Conservation (phyloP, 2,113 vertebrate genomes). For the Australoheros scitulus region DNA sequence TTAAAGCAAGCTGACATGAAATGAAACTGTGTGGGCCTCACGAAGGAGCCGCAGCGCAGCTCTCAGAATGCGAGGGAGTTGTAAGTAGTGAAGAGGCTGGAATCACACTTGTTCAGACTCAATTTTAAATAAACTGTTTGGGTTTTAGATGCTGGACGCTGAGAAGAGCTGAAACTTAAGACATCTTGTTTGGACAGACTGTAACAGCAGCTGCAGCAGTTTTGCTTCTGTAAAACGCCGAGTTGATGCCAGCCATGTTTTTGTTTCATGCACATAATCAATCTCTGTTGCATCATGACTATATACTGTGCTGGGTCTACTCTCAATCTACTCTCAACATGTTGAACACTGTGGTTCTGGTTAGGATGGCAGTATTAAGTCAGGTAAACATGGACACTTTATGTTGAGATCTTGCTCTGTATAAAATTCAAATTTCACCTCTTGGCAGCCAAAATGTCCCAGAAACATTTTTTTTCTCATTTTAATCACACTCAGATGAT, state of each 20-base stretch:
- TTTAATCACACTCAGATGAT: not conserved
- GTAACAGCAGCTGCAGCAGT: constrained; percentile 30
- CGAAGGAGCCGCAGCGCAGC: constrained; percentile 2
- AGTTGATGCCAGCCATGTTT: not conserved
- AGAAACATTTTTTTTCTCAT: not conserved
- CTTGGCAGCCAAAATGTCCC: not conserved
- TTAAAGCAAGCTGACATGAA: constrained; percentile 44
- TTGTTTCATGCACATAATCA: constrained; percentile 8
- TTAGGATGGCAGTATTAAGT: too few relatives aligned
- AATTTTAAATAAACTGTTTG: constrained; percentile 68
- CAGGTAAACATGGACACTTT: not conserved
- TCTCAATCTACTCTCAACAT: not conserved
- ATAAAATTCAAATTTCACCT: not conserved
- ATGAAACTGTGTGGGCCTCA: not conserved
- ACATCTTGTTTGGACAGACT: constrained; percentile 49
- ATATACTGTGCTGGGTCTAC: not conserved
- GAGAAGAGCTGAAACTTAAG: constrained; percentile 46
- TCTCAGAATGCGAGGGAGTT: not conserved
- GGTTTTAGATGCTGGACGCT: constrained; percentile 47
- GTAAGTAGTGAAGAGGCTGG: constrained; percentile 3
- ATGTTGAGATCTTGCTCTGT: not conserved
- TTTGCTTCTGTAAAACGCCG: not conserved
- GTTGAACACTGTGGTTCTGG: too few relatives aligned
- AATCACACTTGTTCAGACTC: constrained; percentile 33
- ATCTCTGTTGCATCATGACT: not conserved